A percentile compares a stretch with the other conserved stretches of the same genome.
Conservation (phyloP, 2,113 vertebrate genomes). For the Cyprinodon tularosa region DNA sequence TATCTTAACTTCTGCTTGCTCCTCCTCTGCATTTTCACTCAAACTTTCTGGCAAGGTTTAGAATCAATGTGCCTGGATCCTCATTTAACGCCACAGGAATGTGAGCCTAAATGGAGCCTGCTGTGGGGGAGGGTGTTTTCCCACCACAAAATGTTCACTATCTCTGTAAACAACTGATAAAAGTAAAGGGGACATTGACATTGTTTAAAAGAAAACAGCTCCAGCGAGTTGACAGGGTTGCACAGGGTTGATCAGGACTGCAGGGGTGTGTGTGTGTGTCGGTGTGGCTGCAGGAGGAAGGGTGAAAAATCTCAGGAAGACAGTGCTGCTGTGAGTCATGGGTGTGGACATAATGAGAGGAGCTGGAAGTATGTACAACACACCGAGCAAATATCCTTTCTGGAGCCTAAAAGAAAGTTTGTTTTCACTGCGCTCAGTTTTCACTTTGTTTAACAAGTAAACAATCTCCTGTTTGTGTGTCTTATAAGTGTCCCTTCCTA, state of each 20-base stretch:
- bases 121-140: slow-evolving; percentile 49
- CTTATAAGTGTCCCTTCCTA: not conserved
- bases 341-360: slow-evolving; percentile 47
- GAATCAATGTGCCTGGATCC: slow-evolving; percentile 40
- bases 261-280: too few species aligned
- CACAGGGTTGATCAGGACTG: too few species aligned
- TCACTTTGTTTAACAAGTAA: not conserved
- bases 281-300: slow-evolving; percentile 62
- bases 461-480: not conserved
- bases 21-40: slow-evolving; percentile 21
- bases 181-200: slow-evolving; percentile 7
- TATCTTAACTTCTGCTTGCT: slow-evolving; percentile 31
- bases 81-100: slow-evolving; percentile 71
- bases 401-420: slow-evolving; percentile 12
- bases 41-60: slow-evolving; percentile 40
- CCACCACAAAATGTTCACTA: slow-evolving; percentile 39
- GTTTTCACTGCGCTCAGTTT: not conserved
- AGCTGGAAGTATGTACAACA: slow-evolving; percentile 27
- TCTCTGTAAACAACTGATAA: slow-evolving; percentile 67
- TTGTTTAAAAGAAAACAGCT: not conserved
- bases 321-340: slow-evolving; percentile 35
- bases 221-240: not conserved
- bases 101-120: slow-evolving; percentile 48
- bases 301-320: slow-evolving; percentile 71
- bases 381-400: slow-evolving; percentile 32